These are phyloP conservation scores for Coendou prehensilis DNA, from an alignment of 2,797 vertebrate species.

Conservation along the genomic window DNA sequence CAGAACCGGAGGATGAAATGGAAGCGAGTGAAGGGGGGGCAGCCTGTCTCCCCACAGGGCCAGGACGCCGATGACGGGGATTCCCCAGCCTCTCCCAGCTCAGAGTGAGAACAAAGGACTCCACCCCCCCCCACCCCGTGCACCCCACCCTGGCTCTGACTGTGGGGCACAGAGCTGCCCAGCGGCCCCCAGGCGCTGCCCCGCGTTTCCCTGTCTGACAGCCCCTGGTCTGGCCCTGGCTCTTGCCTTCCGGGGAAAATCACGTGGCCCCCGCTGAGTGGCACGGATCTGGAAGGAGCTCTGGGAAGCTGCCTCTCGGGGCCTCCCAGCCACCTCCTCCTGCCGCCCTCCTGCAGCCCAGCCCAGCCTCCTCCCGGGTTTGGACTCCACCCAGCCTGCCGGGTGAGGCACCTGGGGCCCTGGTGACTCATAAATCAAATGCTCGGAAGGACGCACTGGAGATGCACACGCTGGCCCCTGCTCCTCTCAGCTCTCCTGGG, in stretches of 20 bases:
- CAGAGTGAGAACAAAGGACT: constrained; percentile 89
- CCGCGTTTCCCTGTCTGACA: not conserved
- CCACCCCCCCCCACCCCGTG: not conserved
- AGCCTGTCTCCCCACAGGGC: constrained; percentile 93
- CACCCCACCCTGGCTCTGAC: not conserved
- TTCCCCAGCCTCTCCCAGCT: constrained; percentile 95
- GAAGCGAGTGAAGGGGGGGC: constrained; percentile 98
- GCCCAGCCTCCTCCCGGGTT: constrained; percentile 12
- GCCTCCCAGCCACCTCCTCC: not conserved
- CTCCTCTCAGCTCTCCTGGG: not conserved
- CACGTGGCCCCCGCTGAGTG: fast-evolving
- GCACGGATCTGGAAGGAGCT: not conserved
- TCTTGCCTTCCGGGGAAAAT: not conserved
- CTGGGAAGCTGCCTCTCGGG: not conserved
- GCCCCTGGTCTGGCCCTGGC: not conserved
- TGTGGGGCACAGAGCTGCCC: no score
- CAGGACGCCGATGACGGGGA: constrained; percentile 95
- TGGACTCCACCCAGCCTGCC: not conserved
- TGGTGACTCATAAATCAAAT: not conserved
- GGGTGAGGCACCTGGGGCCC: not conserved
- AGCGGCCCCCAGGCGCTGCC: no score
- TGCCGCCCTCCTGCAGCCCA: not conserved
- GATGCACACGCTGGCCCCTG: not conserved
- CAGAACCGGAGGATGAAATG: constrained; percentile 99
- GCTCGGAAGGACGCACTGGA: not conserved